These are phyloP conservation scores for Lymantria monacha DNA, from an alignment of 2,888 invertebrate genomes.

Conservation along the genomic window DNA sequence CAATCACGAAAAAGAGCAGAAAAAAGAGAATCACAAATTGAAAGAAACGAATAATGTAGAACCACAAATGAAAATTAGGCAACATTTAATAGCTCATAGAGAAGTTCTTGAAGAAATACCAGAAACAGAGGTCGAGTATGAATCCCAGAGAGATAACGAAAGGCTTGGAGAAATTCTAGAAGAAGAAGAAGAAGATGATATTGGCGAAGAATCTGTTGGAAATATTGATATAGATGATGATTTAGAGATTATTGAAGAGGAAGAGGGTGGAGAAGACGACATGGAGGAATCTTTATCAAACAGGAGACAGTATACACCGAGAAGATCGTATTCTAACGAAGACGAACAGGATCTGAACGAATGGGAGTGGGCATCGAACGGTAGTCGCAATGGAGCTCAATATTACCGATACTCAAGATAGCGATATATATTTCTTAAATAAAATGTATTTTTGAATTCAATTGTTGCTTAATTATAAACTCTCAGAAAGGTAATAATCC, in stretches of 20 bases:
- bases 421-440: constrained; percentile 46
- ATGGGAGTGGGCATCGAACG: constrained; percentile 72
- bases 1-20: constrained; percentile 22
- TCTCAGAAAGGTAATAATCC: no score
- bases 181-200: constrained; percentile 63
- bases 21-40: constrained; percentile 24
- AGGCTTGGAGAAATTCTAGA: constrained; percentile 70
- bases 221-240: constrained; percentile 53
- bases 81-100: constrained; percentile 64
- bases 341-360: constrained; percentile 69
- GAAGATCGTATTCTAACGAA: constrained; percentile 47
- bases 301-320: constrained; percentile 44
- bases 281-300: constrained; percentile 63
- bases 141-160: constrained; percentile 63
- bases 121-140: constrained; percentile 69
- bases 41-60: constrained; percentile 44
- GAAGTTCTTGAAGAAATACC: constrained; percentile 75
- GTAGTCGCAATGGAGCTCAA: constrained; percentile 60
- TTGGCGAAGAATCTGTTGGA: constrained; percentile 40
- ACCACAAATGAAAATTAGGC: constrained; percentile 45
- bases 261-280: constrained; percentile 66
- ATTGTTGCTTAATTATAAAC: constrained; percentile 13
- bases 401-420: constrained; percentile 67
- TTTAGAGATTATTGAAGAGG: constrained; percentile 67
- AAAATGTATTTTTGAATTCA: constrained; percentile 38